Conservation (phyloP, 2,888 invertebrate species). For the Leptinotarsa rubiginosa region DNA sequence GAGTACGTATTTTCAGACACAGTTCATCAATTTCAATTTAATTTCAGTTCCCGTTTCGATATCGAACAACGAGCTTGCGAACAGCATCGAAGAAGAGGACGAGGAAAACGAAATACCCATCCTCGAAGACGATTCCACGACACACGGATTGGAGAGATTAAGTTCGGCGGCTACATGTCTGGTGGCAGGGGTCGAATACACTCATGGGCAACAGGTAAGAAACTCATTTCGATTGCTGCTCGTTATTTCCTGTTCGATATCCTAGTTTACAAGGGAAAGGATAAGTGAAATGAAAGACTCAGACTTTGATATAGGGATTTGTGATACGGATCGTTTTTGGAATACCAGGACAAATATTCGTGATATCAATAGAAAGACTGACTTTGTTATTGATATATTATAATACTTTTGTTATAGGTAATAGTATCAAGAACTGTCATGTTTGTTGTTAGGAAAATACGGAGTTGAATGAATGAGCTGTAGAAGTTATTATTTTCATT, state of each 20-base stretch:
- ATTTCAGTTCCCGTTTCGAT: constrained; percentile 60
- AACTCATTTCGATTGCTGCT: background rate
- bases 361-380: too few relatives aligned
- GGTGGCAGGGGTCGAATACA: constrained; percentile 66
- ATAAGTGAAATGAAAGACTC: background rate
- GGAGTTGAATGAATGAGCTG: too few relatives aligned
- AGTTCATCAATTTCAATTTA: background rate
- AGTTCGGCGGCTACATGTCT: constrained; percentile 67
- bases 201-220: constrained; percentile 67
- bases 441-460: too few relatives aligned
- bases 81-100: constrained; percentile 48
- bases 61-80: constrained; percentile 50
- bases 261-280: background rate
- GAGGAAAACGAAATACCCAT: constrained; percentile 57
- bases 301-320: too few relatives aligned
- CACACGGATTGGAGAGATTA: constrained; percentile 62
- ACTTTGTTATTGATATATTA: too few relatives aligned
- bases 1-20: background rate
- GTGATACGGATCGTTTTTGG: too few relatives aligned
- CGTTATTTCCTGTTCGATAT: background rate
- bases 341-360: too few relatives aligned
- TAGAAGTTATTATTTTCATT: too few relatives aligned
- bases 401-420: too few relatives aligned
- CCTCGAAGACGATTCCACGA: constrained; percentile 63
- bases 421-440: too few relatives aligned